phyloP scores from a whole-genome alignment of 2,797 vertebrate genomes.

The Ambastaia sidthimunki region DNA sequence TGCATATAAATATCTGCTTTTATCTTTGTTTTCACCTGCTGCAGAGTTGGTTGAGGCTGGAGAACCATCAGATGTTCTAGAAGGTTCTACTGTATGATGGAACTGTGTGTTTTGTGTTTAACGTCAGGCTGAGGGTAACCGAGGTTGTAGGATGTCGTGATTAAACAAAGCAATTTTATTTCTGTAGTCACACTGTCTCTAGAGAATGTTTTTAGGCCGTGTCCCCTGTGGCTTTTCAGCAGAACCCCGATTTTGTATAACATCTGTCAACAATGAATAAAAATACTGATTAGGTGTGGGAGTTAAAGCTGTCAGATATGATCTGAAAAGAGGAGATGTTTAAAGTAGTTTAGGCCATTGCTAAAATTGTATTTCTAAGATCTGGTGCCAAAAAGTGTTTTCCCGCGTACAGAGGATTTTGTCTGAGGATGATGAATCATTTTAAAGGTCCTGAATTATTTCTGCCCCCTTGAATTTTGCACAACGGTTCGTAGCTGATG shows the following conservation, averaged over 20 bases:
- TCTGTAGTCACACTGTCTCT: not conserved
- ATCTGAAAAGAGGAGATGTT: not conserved
- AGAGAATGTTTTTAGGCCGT: constrained; percentile 34
- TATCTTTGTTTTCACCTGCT: no score
- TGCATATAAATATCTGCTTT: no score
- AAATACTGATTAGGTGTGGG: constrained; percentile 41
- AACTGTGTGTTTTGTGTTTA: no score
- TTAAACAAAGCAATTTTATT: constrained; percentile 19
- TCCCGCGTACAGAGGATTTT: not conserved
- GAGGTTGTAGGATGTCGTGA: constrained; percentile 15
- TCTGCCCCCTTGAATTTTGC: not conserved
- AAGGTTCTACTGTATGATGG: no score
- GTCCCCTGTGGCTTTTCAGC: constrained; percentile 32
- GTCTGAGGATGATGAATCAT: not conserved
- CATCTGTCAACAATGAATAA: constrained; percentile 45
- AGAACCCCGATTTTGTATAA: constrained; percentile 45
- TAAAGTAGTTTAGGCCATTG: not conserved
- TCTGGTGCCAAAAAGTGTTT: not conserved
- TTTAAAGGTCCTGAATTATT: not conserved
- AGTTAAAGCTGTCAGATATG: constrained; percentile 34
- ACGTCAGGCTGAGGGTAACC: not conserved
- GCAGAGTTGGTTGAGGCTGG: no score
- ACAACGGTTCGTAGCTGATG: not conserved
- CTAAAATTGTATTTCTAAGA: constrained; percentile 1
- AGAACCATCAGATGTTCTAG: no score